Percentiles rank a stretch among this genome's conserved stretches.
Conservation (phyloP, 2,888 invertebrate genomes). For the Dione vanillae region DNA sequence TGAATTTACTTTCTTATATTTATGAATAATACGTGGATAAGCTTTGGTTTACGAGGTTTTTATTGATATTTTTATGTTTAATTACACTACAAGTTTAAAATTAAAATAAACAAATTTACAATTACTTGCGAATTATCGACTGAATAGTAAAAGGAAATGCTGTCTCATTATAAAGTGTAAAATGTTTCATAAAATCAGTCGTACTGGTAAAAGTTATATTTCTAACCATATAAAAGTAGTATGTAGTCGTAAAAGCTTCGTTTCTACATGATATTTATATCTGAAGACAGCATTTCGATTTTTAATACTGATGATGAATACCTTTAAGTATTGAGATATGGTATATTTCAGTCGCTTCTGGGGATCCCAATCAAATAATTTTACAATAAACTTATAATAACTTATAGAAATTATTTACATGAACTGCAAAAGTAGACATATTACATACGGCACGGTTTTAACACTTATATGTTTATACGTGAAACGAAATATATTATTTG, state of each 20-base stretch:
- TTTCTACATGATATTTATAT: constrained; percentile 38
- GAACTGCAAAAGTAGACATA: constrained; percentile 51
- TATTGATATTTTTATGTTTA: constrained; percentile 32
- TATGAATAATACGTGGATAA: constrained; percentile 37
- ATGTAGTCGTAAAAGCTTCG: constrained; percentile 41
- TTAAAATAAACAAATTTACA: constrained; percentile 40
- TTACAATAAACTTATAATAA: constrained; percentile 66
- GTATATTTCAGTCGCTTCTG: constrained; percentile 68
- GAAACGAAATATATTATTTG: too few species aligned
- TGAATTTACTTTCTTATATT: constrained; percentile 29
- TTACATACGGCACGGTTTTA: constrained; percentile 35
- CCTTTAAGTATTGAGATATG: constrained; percentile 42
- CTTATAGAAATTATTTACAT: constrained; percentile 81
- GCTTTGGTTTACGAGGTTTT: constrained; percentile 45
- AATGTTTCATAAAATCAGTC: constrained; percentile 46
- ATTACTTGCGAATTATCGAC: constrained; percentile 26
- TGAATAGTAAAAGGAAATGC: constrained; percentile 47
- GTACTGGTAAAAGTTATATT: constrained; percentile 36
- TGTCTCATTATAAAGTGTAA: constrained; percentile 48
- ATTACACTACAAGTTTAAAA: constrained; percentile 33
- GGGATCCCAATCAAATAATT: constrained; percentile 68
- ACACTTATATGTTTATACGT: not conserved
- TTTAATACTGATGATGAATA: constrained; percentile 35
- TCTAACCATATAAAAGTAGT: constrained; percentile 41
- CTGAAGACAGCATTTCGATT: constrained; percentile 53